Evolutionary conservation across 2,797 vertebrate genomes (phyloP), one percentile per base, ranked within the genome.

Genomic region (Dendrocincla fuliginosa): DNA sequence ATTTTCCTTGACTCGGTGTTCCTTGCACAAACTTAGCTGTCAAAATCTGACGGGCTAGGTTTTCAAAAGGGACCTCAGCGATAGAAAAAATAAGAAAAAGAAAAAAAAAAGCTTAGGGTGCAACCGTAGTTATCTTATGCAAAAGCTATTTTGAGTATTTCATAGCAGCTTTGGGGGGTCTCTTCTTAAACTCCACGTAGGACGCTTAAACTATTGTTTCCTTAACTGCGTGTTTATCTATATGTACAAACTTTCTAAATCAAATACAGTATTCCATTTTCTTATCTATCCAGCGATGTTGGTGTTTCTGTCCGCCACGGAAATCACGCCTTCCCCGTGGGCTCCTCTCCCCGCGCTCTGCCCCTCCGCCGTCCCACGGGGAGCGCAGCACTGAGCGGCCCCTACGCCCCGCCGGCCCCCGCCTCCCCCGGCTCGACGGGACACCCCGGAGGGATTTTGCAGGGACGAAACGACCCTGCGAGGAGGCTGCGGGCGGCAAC

Each of bases 211-310:
- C 98, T 98, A 98, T 94, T 99, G 98, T 99, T 98, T 98, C 97
- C 98, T 98, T 98, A 98, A 98, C 98, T 98, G 98, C 98, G 98
- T 98, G 98, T 98, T 99, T 98, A 98, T 99, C 98, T 98, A 98
- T 98, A 99, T 99, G 99, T 99, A 99, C 98, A 98, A 98, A 98
- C 98, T 98, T 98, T 99, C 98, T 98, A 98, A 99, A 98, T 98
- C 98, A 99, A 99, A 99, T 99, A 99, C 98, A 99, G 98, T 98
- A 98, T 99, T 99, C 98, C 98, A 97, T 99, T 99, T 98, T 98
- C 98, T 98, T 98, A 99, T 98, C 98, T 98, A 98, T 95, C 95
- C 98, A 98, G 98, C 15, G 86, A 96, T 97, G 95, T 97, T 85
- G 96, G 97, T 98, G 97, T 98, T 96, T 98, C 97, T 97, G 93